These are phyloP conservation scores for Tubulanus polymorphus DNA, from an alignment of 2,888 invertebrate species.

Conservation along the genomic window DNA sequence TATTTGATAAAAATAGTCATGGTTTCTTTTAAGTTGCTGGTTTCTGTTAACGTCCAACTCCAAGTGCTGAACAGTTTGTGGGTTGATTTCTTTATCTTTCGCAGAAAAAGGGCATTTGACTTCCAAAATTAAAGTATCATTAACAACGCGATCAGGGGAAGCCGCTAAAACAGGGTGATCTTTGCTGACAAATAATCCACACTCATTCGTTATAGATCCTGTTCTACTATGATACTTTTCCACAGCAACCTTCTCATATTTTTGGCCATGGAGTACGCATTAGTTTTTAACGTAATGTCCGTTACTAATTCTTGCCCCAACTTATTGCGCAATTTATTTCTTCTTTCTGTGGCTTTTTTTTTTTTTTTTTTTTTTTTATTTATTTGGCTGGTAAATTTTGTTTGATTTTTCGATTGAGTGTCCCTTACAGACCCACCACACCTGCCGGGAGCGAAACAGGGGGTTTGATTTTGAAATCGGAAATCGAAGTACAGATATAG, in stretches of 20 bases:
- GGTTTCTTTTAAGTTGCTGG: slow-evolving; percentile 5
- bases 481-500: too few relatives aligned
- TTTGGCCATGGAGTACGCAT: slow-evolving; percentile 15
- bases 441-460: too few relatives aligned
- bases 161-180: slow-evolving; percentile 11
- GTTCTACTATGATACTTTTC: slow-evolving; percentile 5
- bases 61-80: slow-evolving; percentile 11
- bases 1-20: slow-evolving; percentile 18
- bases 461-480: too few relatives aligned
- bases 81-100: slow-evolving; percentile 2
- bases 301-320: too few relatives aligned
- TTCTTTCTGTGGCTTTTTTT: too few relatives aligned
- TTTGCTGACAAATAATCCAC: slow-evolving; percentile 14
- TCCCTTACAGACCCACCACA: too few relatives aligned
- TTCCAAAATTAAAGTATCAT: slow-evolving; percentile 8
- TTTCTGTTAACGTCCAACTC: too few relatives aligned
- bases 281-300: too few relatives aligned
- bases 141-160: slow-evolving; percentile 15
- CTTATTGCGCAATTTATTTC: too few relatives aligned
- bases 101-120: slow-evolving; percentile 17
- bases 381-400: too few relatives aligned
- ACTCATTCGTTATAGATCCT: slow-evolving; percentile 2
- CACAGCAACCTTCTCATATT: slow-evolving; percentile 14
- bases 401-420: too few relatives aligned
- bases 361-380: too few relatives aligned